These are phyloP conservation scores for Lasioglossum marginatum DNA, from an alignment of 2,888 invertebrate genomes.

Conservation along the genomic window DNA sequence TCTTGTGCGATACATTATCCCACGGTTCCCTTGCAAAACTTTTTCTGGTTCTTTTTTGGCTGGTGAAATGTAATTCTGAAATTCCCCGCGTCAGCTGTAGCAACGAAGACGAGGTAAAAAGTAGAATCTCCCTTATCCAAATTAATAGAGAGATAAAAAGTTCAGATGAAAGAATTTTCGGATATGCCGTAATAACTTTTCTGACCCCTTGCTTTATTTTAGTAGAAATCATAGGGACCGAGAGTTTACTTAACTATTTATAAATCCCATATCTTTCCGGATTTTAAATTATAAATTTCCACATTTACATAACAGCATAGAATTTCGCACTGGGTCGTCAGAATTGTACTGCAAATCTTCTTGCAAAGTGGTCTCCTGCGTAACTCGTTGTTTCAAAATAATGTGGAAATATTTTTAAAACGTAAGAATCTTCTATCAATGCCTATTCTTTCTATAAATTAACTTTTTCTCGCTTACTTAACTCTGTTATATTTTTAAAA, in stretches of 20 bases:
- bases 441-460: not conserved
- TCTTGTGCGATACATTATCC: not conserved
- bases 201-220: not conserved
- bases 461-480: no score
- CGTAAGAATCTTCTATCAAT: not conserved
- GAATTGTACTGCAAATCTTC: not conserved
- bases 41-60: not conserved
- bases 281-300: not conserved
- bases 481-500: not conserved
- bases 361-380: not conserved
- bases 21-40: no score
- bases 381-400: not conserved
- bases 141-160: not conserved
- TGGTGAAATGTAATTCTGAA: not conserved
- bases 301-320: not conserved
- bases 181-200: not conserved
- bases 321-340: not conserved
- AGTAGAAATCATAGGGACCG: not conserved
- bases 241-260: not conserved
- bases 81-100: conserved; percentile 3
- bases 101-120: not conserved
- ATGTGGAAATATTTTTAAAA: not conserved
- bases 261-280: not conserved
- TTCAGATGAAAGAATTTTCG: not conserved
- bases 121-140: not conserved